Base-by-base conservation (phyloP, 2,797 vertebrate genomes). In the Oryzias dopingdopingensis region DNA sequence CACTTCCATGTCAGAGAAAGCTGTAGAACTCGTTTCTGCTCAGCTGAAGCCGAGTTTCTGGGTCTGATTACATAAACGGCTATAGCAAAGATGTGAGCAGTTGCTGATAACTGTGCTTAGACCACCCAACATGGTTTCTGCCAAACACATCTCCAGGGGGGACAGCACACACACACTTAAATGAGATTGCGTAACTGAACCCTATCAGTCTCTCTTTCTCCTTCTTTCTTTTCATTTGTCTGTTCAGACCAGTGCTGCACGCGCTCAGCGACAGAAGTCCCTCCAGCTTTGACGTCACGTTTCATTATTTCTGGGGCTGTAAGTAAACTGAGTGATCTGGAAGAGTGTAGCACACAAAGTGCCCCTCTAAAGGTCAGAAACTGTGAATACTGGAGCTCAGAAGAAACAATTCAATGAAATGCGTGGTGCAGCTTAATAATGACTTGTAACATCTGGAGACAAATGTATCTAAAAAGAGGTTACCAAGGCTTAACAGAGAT, bases 41-140 rank as follows among this genome's bases (percentile, higher is more conserved):
- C 58, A 54, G 2, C 43, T 1, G 55, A 42, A 66, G 64, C 20
- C 62, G 47, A 56, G 65, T 62, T 76, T 72, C 45, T 52, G 52
- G 65, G 54, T 68, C 67, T 52, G 32, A 45, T 84, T 77, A 83
- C 62, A 51, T 82, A 83, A 84, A 78, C 42, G 3, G 52, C 24
- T 10, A 26, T 48, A 56, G 26, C 49, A 62, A 61, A 58, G 60
- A 74, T 60, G 55, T 60, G 66, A 74, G 62, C 80, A 82, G 74
- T 76, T 78, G 77, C 72, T 56, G 54, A 48, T 74, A 58, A 81
- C 75, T 77, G 74, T 74, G 63, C 43, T 73, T 48, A 49, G 52
- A 67, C 55, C 72, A 57, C 52, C 65, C 58, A 56, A 56, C 62
- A 50, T 53, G 49, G 64, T 61, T 57, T 59, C 54, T 61, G 68